Evolutionary conservation across 2,888 invertebrate species (phyloP).

Genomic region (Seira musarum): DNA sequence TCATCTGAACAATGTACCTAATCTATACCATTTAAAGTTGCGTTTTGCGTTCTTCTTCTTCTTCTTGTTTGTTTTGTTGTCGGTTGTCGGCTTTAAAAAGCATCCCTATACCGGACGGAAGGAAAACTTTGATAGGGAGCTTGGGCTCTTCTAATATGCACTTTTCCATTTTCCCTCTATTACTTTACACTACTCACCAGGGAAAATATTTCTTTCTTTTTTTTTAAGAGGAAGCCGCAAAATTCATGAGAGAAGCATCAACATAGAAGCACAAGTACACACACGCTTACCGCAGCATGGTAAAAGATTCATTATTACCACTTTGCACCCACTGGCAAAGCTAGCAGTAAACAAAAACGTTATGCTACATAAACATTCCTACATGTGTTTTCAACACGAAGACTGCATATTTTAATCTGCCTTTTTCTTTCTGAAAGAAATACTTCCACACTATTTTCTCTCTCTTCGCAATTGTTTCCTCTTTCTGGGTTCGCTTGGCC

Average conservation of each 20-base stretch:
- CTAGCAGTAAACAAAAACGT: slow-evolving; percentile 20
- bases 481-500: slow-evolving; percentile 20
- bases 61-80: no score
- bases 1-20: no score
- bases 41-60: no score
- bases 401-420: background rate
- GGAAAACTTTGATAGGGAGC: background rate
- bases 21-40: background rate
- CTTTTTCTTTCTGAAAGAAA: background rate
- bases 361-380: slow-evolving; percentile 45
- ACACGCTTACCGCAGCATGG: slow-evolving; percentile 45
- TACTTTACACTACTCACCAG: slow-evolving; percentile 27
- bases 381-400: slow-evolving; percentile 4
- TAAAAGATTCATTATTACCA: slow-evolving; percentile 58
- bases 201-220: slow-evolving; percentile 20
- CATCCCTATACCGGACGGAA: background rate
- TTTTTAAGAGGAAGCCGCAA: slow-evolving; percentile 34
- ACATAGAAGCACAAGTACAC: slow-evolving; percentile 1
- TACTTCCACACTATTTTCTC: slow-evolving; percentile 3
- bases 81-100: no score
- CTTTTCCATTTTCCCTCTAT: background rate
- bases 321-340: slow-evolving; percentile 46
- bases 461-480: slow-evolving; percentile 13
- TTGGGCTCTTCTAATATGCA: background rate
- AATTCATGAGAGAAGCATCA: slow-evolving; percentile 11